Base-by-base conservation (phyloP, 2,797 vertebrate species). In the Amblyraja radiata region DNA sequence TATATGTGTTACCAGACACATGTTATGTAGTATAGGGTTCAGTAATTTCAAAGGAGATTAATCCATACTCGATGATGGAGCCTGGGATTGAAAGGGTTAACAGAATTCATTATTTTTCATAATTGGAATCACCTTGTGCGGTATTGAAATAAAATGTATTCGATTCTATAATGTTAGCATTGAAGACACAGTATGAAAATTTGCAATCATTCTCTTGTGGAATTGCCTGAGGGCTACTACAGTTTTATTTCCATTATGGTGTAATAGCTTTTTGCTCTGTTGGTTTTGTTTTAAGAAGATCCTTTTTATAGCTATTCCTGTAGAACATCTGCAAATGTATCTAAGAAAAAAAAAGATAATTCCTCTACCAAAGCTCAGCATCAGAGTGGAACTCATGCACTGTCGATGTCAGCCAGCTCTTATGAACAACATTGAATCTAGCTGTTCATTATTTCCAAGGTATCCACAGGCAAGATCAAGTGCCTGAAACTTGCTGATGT, bases 251-350 rank as follows among this genome's bases (percentile, higher is more conserved):
- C 93, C 92, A 63, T 94, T 94, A 84, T 68, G 36, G 93, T 94
- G 93, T 94, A 94, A 90, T 32, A 94, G 95, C 95, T 95, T 96
- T 96, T 95, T 96, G 95, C 96, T 95, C 94, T 95, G 95, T 95
- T 18, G 9, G 79, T 94, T 95, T 94, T 95, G 94, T 94, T 96
- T 95, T 94, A 94, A 96, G 71, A 92, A 96, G 95, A 71, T 94
- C 93, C 81, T 77, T 93, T 88, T 93, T 93, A 77, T 76, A 88
- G 71, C 95, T 94, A 94, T 83, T 4, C 94, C 94, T 96, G 95
- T 94, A 94, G 95, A 77, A 95, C 94, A 95, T 96, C 95, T 95
- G 94, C 95, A 95, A 95, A 96, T 95, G 95, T 96, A 95, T 95
- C 95, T 96, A 95, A 95, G 95, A 94, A 74, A 54, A 74, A 88